Evolutionary conservation across 2,113 vertebrate species (phyloP).

Genomic region (Rhinoderma darwinii): DNA sequence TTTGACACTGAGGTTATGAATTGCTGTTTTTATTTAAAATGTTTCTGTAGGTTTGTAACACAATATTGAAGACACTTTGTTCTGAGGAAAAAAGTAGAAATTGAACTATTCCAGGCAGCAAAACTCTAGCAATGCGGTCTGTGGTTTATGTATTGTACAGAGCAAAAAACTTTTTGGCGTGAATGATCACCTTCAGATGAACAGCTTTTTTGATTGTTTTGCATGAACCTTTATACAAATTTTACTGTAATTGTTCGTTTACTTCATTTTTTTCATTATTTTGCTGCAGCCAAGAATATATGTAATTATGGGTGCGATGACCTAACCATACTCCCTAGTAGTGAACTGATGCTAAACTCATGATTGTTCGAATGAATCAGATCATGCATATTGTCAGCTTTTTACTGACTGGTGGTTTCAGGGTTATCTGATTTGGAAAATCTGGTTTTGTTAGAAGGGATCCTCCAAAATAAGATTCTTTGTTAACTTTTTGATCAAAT

Average conservation of each 20-base stretch:
- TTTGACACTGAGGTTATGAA: slow-evolving; percentile 63
- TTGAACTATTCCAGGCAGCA: background rate
- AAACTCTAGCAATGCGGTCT: background rate
- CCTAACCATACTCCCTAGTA: too few relatives aligned
- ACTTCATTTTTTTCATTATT: too few relatives aligned
- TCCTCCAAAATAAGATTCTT: too few relatives aligned
- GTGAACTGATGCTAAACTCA: too few relatives aligned
- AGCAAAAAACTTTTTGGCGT: background rate
- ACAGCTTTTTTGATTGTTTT: background rate
- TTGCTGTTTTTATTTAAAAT: slow-evolving; percentile 59
- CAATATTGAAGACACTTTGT: slow-evolving; percentile 51
- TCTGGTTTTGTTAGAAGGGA: too few relatives aligned
- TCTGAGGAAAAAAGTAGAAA: slow-evolving; percentile 35
- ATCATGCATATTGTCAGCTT: too few relatives aligned
- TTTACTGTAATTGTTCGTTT: background rate
- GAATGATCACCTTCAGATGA: background rate
- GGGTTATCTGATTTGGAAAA: too few relatives aligned
- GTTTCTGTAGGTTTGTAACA: slow-evolving; percentile 57
- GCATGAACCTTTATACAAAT: background rate
- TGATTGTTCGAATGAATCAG: too few relatives aligned
- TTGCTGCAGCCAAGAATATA: too few relatives aligned
- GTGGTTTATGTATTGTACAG: slow-evolving; percentile 5
- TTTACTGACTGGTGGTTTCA: too few relatives aligned
- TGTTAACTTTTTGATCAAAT: too few relatives aligned
- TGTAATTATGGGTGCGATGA: too few relatives aligned